phyloP scores from a whole-genome alignment of 2,888 invertebrate genomes.

The Marronus borbonicus region DNA sequence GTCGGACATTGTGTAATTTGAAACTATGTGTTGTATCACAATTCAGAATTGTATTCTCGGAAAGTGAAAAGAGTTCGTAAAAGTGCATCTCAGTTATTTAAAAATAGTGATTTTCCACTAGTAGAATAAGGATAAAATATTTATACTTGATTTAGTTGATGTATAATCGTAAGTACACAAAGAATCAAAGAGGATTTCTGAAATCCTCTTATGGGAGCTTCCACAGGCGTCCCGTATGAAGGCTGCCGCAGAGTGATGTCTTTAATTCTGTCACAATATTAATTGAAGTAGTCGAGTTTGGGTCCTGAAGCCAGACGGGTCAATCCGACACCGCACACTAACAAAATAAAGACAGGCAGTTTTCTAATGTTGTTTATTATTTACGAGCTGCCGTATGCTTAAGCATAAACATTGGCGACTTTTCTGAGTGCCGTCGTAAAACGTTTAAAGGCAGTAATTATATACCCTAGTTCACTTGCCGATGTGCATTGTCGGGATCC shows the following conservation, averaged over 20 bases:
- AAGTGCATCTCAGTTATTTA: too few relatives aligned
- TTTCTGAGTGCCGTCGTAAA: conserved; percentile 27
- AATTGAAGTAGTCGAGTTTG: conserved; percentile 15
- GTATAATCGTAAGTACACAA: neutral
- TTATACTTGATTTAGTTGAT: too few relatives aligned
- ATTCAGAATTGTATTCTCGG: too few relatives aligned
- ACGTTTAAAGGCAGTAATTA: conserved; percentile 16
- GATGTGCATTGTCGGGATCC: conserved; percentile 7
- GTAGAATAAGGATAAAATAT: too few relatives aligned
- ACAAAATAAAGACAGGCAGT: neutral
- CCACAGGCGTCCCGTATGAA: too few relatives aligned
- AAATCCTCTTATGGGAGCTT: neutral
- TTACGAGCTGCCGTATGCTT: conserved; percentile 24
- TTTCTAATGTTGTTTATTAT: conserved; percentile 9
- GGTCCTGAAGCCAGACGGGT: neutral
- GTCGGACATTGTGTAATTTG: neutral
- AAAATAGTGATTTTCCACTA: too few relatives aligned
- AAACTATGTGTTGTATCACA: neutral
- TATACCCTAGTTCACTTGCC: conserved; percentile 9
- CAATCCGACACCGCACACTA: neutral
- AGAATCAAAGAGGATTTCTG: conserved; percentile 9
- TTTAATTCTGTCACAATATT: conserved; percentile 39
- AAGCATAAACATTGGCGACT: conserved; percentile 31
- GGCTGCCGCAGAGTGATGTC: neutral
- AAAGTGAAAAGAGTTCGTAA: too few relatives aligned